Evolutionary conservation across 2,888 invertebrate species (phyloP).

Genomic region (Mayetiola destructor): DNA sequence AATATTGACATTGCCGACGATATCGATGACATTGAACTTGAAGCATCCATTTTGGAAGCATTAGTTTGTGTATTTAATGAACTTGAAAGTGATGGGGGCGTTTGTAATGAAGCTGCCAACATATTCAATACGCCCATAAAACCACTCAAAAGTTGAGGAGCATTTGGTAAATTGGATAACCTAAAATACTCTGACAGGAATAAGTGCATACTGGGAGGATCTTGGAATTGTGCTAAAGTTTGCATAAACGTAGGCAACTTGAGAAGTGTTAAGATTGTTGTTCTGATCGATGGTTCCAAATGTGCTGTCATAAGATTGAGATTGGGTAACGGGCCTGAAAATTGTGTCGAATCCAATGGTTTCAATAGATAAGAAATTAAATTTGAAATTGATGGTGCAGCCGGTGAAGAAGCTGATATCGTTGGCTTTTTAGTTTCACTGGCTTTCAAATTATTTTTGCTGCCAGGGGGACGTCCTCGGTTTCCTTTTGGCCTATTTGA

Average conservation of each 20-base stretch:
- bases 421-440: neutral
- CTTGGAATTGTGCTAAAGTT: conserved; percentile 18
- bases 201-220: conserved; percentile 21
- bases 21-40: neutral
- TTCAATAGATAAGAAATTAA: neutral
- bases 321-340: neutral
- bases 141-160: neutral
- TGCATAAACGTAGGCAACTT: conserved; percentile 18
- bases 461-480: conserved; percentile 22
- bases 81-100: neutral
- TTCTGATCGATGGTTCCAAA: conserved; percentile 18
- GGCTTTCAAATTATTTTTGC: conserved; percentile 22
- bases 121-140: neutral
- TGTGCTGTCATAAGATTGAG: neutral
- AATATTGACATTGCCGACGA: neutral
- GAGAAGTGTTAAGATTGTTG: conserved; percentile 22
- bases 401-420: conserved; percentile 17
- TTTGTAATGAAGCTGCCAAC: neutral
- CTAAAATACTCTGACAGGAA: conserved; percentile 24
- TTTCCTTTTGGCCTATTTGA: conserved; percentile 22
- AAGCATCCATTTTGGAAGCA: neutral
- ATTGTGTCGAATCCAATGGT: conserved; percentile 12
- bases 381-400: conserved; percentile 11
- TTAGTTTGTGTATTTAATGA: neutral
- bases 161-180: conserved; percentile 16